Percentiles rank a stretch among this genome's conserved stretches.
These are phyloP conservation scores for Galaxias olidus DNA, from an alignment of 2,797 vertebrate genomes.

Conservation along the genomic window DNA sequence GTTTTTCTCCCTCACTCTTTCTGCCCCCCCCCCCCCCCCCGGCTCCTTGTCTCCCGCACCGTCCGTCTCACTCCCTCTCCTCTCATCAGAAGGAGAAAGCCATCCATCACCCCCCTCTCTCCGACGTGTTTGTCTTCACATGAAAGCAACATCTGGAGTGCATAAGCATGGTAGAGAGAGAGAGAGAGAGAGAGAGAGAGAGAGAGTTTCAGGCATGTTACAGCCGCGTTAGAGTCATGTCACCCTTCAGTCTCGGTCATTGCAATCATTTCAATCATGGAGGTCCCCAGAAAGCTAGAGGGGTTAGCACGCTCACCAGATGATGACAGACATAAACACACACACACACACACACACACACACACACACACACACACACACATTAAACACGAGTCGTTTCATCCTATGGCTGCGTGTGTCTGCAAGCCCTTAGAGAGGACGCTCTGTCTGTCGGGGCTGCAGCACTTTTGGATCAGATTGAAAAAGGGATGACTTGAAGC, in stretches of 20 bases:
- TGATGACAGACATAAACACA: not conserved
- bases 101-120: slow-evolving; percentile 27
- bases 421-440: too few relatives aligned
- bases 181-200: slow-evolving; percentile 9
- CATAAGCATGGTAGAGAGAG: slow-evolving; percentile 38
- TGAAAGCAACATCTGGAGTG: slow-evolving; percentile 67
- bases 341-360: not conserved
- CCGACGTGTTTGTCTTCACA: slow-evolving; percentile 42
- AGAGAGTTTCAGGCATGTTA: slow-evolving; percentile 35
- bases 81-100: slow-evolving; percentile 13
- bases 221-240: slow-evolving; percentile 41
- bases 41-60: slow-evolving; percentile 6
- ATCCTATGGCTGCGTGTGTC: too few relatives aligned
- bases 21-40: not conserved
- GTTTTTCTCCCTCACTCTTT: slow-evolving; percentile 18
- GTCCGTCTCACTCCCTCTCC: slow-evolving; percentile 2
- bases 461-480: too few relatives aligned
- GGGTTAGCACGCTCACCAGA: too few relatives aligned
- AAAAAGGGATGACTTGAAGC: too few relatives aligned
- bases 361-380: too few relatives aligned
- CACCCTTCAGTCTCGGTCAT: slow-evolving; percentile 43
- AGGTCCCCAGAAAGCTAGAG: slow-evolving; percentile 21
- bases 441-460: too few relatives aligned
- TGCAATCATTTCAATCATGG: slow-evolving; percentile 49
- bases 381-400: too few relatives aligned